These are phyloP conservation scores for Sternarchorhynchus goeldii DNA, from an alignment of 2,797 vertebrate species.

Conservation along the genomic window DNA sequence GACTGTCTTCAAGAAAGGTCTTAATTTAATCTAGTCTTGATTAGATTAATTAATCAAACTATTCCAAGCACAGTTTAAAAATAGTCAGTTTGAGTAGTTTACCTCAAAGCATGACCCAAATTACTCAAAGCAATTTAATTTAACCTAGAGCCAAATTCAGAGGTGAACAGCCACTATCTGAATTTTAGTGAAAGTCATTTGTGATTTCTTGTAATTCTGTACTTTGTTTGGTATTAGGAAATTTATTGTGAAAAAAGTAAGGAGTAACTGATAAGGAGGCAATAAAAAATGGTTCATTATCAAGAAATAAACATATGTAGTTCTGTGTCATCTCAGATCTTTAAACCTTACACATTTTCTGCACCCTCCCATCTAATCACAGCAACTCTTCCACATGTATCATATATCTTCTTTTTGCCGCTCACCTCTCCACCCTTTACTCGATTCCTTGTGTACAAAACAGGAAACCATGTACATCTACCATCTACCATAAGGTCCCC, in stretches of 20 bases:
- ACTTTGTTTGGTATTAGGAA: background rate
- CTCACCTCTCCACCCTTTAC: background rate
- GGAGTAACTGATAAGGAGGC: background rate
- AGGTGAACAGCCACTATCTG: background rate
- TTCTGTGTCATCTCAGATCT: background rate
- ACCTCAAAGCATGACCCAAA: background rate
- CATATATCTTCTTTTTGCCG: too few species aligned
- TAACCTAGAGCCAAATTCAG: background rate
- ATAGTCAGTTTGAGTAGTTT: background rate
- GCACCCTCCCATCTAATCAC: background rate
- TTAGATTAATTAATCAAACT: background rate
- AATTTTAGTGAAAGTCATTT: background rate
- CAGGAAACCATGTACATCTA: background rate
- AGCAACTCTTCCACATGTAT: background rate
- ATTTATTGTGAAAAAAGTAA: background rate
- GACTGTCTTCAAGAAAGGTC: too few species aligned
- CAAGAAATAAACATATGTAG: background rate
- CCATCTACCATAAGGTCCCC: background rate
- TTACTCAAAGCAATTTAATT: conserved; percentile 6
- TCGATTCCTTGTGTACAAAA: background rate
- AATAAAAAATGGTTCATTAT: background rate
- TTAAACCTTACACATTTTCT: background rate
- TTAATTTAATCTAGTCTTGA: too few species aligned
- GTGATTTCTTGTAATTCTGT: background rate
- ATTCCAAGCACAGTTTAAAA: conserved; percentile 8